Evolutionary conservation across 2,888 invertebrate species (phyloP).

Genomic region (Chymomyza fuscimana): DNA sequence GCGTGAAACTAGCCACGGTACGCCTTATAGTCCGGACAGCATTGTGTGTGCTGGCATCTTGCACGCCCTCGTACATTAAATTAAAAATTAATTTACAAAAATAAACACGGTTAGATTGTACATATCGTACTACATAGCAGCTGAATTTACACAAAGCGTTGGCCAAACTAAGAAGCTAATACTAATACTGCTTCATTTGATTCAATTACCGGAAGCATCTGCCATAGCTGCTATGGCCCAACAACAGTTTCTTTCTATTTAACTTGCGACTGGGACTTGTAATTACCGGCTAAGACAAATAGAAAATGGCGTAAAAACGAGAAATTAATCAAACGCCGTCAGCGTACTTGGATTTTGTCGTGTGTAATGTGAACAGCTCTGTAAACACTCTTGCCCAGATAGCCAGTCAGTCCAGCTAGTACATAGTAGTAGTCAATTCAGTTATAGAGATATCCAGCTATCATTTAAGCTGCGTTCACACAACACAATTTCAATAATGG

Average conservation of each 20-base stretch:
- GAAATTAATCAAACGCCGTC: conserved; percentile 68
- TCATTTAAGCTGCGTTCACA: neutral
- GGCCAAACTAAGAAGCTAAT: conserved; percentile 62
- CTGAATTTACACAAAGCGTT: neutral
- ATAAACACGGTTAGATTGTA: conserved; percentile 62
- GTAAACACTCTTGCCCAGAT: conserved; percentile 49
- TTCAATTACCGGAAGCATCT: conserved; percentile 70
- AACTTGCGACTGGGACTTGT: conserved; percentile 56
- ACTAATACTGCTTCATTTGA: conserved; percentile 74
- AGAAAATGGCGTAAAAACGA: conserved; percentile 77
- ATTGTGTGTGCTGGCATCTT: conserved; percentile 44
- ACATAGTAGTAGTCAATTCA: neutral
- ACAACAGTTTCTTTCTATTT: conserved; percentile 17
- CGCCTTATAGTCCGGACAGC: conserved; percentile 30
- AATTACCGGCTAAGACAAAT: conserved; percentile 77
- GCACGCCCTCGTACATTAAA: conserved; percentile 62
- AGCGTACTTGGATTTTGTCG: conserved; percentile 44
- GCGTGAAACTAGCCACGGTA: conserved; percentile 11
- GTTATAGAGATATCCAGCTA: neutral
- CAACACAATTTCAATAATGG: neutral
- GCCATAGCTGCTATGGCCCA: conserved; percentile 35
- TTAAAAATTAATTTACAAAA: conserved; percentile 72
- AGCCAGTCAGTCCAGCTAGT: conserved; percentile 4
- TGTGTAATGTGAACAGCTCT: conserved; percentile 64
- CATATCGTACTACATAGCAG: neutral